A percentile compares a stretch with the other conserved stretches of the same genome.
Conservation (phyloP, 2,797 vertebrate species). For the Okamejei kenojei region DNA sequence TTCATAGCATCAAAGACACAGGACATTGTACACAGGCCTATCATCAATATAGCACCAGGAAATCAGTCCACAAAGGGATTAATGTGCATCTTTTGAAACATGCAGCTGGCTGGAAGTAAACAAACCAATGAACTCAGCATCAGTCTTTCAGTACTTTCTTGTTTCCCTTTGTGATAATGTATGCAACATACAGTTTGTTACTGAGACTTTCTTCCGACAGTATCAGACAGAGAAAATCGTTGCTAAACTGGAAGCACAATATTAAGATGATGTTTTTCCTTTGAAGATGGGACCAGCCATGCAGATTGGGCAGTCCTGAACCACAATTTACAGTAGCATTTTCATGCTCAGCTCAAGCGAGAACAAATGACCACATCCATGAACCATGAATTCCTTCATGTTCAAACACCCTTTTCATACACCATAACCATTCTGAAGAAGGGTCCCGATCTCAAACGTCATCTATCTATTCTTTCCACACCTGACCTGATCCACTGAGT, state of each 20-base stretch:
- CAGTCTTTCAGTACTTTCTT: neutral
- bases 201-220: neutral
- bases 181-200: neutral
- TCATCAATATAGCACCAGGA: neutral
- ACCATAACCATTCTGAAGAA: neutral
- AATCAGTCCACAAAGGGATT: neutral
- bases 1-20: neutral
- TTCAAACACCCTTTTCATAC: neutral
- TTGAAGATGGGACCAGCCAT: neutral
- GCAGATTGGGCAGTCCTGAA: neutral
- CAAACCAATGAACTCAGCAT: neutral
- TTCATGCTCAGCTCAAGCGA: neutral
- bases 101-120: neutral
- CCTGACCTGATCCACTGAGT: no score
- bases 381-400: neutral
- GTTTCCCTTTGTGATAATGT: neutral
- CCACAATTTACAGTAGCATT: neutral
- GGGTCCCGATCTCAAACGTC: no score
- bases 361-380: neutral
- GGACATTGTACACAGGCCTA: neutral
- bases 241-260: conserved; percentile 5
- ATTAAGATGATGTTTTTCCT: neutral
- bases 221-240: neutral
- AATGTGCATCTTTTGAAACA: neutral
- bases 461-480: no score